phyloP scores from a whole-genome alignment of 2,888 invertebrate genomes.

The Venusia cambrica region DNA sequence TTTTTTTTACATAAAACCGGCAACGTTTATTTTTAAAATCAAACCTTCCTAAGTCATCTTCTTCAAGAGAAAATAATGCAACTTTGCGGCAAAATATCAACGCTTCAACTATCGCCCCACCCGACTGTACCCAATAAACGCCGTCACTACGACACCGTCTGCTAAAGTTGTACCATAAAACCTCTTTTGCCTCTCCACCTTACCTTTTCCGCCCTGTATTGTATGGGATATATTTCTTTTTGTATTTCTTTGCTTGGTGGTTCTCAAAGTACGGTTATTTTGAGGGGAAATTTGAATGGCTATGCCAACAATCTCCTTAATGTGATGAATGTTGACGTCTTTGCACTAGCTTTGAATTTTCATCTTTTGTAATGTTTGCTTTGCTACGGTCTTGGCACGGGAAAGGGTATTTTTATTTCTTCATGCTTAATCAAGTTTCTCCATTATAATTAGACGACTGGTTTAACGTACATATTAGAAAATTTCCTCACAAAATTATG shows the following conservation, averaged over 20 bases:
- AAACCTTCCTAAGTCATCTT: too few species aligned
- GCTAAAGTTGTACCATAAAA: slow-evolving; percentile 72
- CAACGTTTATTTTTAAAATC: too few species aligned
- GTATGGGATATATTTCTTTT: slow-evolving; percentile 43
- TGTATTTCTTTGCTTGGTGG: slow-evolving; percentile 39
- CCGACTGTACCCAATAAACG: slow-evolving; percentile 55
- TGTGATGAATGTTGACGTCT: slow-evolving; percentile 28
- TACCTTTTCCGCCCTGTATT: slow-evolving; percentile 68
- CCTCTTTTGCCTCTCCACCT: slow-evolving; percentile 71
- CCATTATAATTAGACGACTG: too few species aligned
- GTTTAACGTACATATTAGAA: too few species aligned
- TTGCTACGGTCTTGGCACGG: slow-evolving; percentile 17
- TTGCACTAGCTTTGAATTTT: slow-evolving; percentile 19
- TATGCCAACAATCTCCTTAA: slow-evolving; percentile 30
- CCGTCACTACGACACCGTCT: slow-evolving; percentile 60
- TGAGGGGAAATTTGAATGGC: slow-evolving; percentile 30
- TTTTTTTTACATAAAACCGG: too few species aligned
- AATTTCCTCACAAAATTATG: too few species aligned
- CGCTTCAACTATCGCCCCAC: slow-evolving; percentile 40
- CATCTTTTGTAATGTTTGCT: slow-evolving; percentile 15
- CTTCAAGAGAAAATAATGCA: too few species aligned
- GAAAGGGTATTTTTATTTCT: too few species aligned
- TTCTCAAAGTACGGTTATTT: slow-evolving; percentile 40
- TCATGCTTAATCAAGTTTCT: too few species aligned
- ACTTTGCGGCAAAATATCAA: slow-evolving; percentile 5